Percentiles rank a stretch among this genome's conserved stretches.
Evolutionary conservation across 2,797 vertebrate genomes (phyloP).

Genomic region (Cephalopachus bancanus): DNA sequence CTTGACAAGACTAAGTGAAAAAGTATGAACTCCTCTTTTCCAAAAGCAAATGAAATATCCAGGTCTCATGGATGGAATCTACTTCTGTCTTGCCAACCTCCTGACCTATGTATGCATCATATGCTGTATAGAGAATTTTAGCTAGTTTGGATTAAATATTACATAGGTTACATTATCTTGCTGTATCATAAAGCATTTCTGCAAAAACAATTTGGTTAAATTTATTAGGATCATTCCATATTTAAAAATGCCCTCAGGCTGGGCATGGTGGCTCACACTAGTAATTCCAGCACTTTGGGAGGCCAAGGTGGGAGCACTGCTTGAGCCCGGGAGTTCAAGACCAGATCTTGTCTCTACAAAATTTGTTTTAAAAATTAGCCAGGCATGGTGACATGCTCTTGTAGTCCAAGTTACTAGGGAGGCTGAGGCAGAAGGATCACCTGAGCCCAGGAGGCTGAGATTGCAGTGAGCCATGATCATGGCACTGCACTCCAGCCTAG

Average conservation of each 20-base stretch:
- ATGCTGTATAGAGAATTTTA: neutral
- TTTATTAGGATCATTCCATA: neutral
- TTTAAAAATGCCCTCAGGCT: neutral
- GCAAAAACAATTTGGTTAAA: neutral
- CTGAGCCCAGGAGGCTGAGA: no score
- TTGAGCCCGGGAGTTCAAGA: no score
- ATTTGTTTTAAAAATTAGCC: no score
- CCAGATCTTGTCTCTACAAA: no score
- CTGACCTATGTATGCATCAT: rapidly evolving
- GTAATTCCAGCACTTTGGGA: no score
- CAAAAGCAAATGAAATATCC: neutral
- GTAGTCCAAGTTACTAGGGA: no score
- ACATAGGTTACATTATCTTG: neutral
- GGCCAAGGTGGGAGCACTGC: no score
- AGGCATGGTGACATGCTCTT: no score
- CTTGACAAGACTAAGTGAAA: neutral
- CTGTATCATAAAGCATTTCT: neutral
- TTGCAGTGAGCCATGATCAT: no score
- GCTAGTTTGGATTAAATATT: neutral
- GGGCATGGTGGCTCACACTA: no score
- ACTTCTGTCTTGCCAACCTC: neutral
- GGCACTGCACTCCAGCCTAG: no score
- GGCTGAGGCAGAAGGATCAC: no score
- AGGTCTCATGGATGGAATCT: rapidly evolving
- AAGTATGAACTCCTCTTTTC: neutral